These are phyloP conservation scores for Alfaro cultratus DNA, from an alignment of 2,797 vertebrate species.

Conservation along the genomic window DNA sequence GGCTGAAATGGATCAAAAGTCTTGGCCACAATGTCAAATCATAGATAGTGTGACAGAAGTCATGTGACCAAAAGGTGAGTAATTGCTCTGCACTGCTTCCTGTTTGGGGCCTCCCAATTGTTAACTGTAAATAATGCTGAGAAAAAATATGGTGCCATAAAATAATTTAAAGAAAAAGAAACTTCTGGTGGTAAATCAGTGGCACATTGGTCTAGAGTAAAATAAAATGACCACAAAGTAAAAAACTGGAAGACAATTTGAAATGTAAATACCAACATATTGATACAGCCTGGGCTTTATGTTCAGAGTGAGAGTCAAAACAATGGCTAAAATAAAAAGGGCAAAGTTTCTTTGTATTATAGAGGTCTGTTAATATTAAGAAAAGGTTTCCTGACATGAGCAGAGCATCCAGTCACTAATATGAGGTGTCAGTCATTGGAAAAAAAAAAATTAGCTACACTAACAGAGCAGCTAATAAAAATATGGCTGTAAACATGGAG, in stretches of 20 bases:
- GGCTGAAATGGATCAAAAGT: conserved; percentile 5
- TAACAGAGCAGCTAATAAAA: neutral
- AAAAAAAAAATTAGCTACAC: neutral
- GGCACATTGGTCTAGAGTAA: neutral
- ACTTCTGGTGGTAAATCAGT: neutral
- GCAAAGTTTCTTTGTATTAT: conserved; percentile 37
- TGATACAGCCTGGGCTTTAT: conserved; percentile 16
- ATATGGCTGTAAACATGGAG: neutral
- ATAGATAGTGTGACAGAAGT: neutral
- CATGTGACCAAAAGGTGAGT: conserved; percentile 2
- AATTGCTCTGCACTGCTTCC: neutral
- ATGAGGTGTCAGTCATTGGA: neutral
- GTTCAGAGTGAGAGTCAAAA: conserved; percentile 34
- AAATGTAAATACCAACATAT: neutral
- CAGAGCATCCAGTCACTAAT: neutral
- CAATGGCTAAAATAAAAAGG: conserved; percentile 19
- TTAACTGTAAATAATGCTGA: neutral
- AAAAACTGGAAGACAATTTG: neutral
- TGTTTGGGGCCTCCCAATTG: neutral
- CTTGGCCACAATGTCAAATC: neutral
- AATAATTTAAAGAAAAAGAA: neutral
- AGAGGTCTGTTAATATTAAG: conserved; percentile 6
- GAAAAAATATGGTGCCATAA: neutral
- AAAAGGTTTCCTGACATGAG: neutral
- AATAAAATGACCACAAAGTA: neutral